Evolutionary conservation across 2,888 invertebrate genomes (phyloP).

Genomic region (Macrosoma leucophasiata): DNA sequence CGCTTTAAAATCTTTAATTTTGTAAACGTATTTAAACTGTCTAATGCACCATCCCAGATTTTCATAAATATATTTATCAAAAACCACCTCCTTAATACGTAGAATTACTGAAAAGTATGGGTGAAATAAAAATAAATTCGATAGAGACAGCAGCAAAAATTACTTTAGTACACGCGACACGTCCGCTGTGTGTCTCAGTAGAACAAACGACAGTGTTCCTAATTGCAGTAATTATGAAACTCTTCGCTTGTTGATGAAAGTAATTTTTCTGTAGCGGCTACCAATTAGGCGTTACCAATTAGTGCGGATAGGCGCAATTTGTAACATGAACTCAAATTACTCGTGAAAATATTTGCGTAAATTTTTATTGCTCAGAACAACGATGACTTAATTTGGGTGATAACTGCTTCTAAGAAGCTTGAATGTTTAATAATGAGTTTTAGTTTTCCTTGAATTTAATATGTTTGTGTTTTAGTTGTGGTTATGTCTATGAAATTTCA

Average conservation of each 20-base stretch:
- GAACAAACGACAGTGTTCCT: slow-evolving; percentile 56
- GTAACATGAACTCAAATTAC: slow-evolving; percentile 51
- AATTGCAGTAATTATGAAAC: slow-evolving; percentile 64
- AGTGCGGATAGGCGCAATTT: slow-evolving; percentile 51
- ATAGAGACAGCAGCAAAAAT: slow-evolving; percentile 43
- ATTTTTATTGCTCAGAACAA: slow-evolving; percentile 3
- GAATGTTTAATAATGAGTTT: no score
- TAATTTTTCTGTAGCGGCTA: slow-evolving; percentile 67
- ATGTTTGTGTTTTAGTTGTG: no score
- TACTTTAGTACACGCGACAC: slow-evolving; percentile 59
- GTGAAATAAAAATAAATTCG: no score
- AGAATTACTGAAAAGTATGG: no score
- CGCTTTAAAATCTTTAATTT: no score
- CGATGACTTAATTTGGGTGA: slow-evolving; percentile 1
- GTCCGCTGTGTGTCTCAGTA: slow-evolving; percentile 41
- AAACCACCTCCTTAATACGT: no score
- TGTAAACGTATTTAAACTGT: no score
- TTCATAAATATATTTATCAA: no score
- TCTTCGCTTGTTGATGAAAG: slow-evolving; percentile 69
- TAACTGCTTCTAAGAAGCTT: background rate
- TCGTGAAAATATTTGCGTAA: slow-evolving; percentile 8
- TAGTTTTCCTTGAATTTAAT: no score
- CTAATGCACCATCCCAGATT: no score
- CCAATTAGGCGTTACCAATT: slow-evolving; percentile 66
- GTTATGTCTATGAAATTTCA: no score